These are phyloP conservation scores for Ginglymostoma cirratum DNA, from an alignment of 2,113 vertebrate genomes.

Conservation along the genomic window DNA sequence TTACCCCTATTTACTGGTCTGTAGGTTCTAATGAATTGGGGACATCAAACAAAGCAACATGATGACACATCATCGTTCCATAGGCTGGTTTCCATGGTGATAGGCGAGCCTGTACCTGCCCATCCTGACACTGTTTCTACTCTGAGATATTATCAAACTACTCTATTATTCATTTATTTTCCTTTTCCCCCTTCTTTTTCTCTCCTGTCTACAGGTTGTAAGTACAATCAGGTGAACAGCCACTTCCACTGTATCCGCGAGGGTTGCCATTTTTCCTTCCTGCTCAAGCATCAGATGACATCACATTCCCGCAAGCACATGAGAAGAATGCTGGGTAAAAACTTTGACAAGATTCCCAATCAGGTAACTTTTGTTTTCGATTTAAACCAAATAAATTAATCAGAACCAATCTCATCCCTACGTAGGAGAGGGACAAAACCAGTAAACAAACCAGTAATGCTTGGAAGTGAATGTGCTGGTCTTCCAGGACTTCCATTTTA, in stretches of 20 bases:
- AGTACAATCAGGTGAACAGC: constrained; percentile 98
- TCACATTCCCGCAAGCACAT: constrained; percentile 97
- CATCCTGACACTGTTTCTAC: constrained; percentile 60
- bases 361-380: constrained; percentile 63
- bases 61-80: constrained; percentile 59
- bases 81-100: constrained; percentile 63
- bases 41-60: constrained; percentile 67
- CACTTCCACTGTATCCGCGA: constrained; percentile 98
- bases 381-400: not conserved
- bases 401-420: not conserved
- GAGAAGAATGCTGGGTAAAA: constrained; percentile 96
- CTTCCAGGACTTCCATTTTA: too few species aligned
- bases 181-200: constrained; percentile 36
- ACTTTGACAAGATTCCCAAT: constrained; percentile 87
- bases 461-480: too few species aligned
- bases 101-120: constrained; percentile 80
- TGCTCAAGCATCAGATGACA: constrained; percentile 99
- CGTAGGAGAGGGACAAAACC: too few species aligned
- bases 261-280: constrained; percentile 97
- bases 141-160: constrained; percentile 42
- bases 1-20: constrained; percentile 74
- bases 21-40: constrained; percentile 60
- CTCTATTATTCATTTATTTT: not conserved
- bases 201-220: constrained; percentile 69
- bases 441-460: too few species aligned